Evolutionary conservation across 2,888 invertebrate species (phyloP).

Genomic region (Linnaemya tessellans): DNA sequence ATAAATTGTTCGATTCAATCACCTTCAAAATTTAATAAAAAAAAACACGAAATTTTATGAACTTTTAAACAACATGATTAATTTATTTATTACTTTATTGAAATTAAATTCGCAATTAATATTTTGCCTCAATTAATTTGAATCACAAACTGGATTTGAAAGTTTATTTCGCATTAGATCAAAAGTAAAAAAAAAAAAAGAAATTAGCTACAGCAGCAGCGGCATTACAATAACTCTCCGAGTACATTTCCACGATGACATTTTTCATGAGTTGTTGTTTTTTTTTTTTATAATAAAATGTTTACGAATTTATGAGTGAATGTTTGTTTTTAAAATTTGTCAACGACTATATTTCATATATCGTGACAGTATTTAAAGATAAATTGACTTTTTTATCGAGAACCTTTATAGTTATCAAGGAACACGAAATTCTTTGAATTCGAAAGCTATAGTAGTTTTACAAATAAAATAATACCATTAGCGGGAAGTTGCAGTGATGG

Average conservation of each 20-base stretch:
- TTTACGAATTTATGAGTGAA: too few relatives aligned
- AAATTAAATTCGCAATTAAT: not conserved
- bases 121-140: not conserved
- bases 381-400: too few relatives aligned
- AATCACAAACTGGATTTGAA: slow-evolving; percentile 18
- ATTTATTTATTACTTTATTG: not conserved
- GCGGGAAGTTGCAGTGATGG: too few relatives aligned
- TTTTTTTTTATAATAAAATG: too few relatives aligned
- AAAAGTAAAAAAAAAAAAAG: not conserved
- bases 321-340: too few relatives aligned
- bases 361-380: too few relatives aligned
- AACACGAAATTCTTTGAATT: too few relatives aligned
- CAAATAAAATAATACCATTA: too few relatives aligned
- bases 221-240: not conserved
- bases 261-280: not conserved
- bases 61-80: slow-evolving; percentile 1
- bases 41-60: not conserved
- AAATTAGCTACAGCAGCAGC: not conserved
- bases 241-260: not conserved
- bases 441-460: too few relatives aligned
- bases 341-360: too few relatives aligned
- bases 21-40: slow-evolving; percentile 1
- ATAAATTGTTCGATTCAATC: not conserved
- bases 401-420: too few relatives aligned
- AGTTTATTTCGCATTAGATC: not conserved